Evolutionary conservation across 2,888 invertebrate genomes (phyloP), one percentile per base, ranked within the genome.

Genomic region (Athalia circularis): DNA sequence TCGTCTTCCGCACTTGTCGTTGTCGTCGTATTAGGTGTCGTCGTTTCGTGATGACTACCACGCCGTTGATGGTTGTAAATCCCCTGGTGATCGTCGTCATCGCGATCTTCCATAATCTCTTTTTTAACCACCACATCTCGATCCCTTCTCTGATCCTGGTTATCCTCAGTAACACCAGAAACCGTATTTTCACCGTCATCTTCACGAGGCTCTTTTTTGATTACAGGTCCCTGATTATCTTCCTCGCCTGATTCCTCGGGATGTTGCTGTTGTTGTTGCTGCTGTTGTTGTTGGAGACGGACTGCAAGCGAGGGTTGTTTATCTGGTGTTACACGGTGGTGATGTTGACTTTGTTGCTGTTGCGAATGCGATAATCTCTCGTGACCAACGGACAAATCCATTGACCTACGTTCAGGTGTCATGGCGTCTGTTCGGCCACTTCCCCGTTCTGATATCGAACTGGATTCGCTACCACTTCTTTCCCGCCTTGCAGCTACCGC

Each of bases 401-500:
- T 91, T 47, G 54, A 54, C 86, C 95, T 95, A 77, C 96, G 92
- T 86, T 96, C 96, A 0, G 97, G 96, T 29, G 96, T 96, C 84
- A 96, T 92, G 0, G 96, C 94, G 83, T 96, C 96, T 29, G 96
- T 94, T 82, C 96, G 92, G 87, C 95, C 95, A 80, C 95, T 95
- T 3, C 96, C 96, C 65, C 95, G 92, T 85, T 96, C 96, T 1
- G 96, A 96, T 91, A 96, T 95, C 2, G 96, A 96, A 89, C 97
- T 97, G 0, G 96, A 96, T 88, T 97, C 96, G 87, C 96, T 96
- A 43, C 96, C 96, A 86, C 96, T 96, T 81, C 97, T 92, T 87
- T 97, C 96, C 67, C 96, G 92, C 82, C 95, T 92, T 77, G 93
- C 92, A 47, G 89, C 89, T 48, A 81, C 85, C 77, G 85, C 81